Percentiles rank a stretch among this genome's conserved stretches.
phyloP scores from a whole-genome alignment of 2,888 invertebrate species.

The Troides aeacus region DNA sequence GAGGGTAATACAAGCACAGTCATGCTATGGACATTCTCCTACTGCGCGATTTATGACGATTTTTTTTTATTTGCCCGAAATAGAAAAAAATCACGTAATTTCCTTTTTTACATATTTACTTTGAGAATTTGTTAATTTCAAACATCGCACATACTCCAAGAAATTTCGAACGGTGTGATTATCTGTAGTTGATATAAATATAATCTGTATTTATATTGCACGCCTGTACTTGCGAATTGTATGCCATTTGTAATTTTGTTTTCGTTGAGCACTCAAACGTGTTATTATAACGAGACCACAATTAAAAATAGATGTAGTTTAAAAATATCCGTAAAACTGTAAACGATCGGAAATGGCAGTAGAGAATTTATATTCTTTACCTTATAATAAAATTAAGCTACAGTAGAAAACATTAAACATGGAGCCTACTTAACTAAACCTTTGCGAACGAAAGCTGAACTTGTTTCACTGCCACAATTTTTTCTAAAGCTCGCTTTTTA shows the following conservation, averaged over 20 bases:
- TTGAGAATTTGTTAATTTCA: too few relatives aligned
- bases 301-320: neutral
- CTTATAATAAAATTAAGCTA: constrained; percentile 42
- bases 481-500: neutral
- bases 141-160: too few relatives aligned
- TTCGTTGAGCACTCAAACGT: neutral
- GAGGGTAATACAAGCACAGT: neutral
- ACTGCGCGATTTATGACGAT: neutral
- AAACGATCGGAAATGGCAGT: constrained; percentile 28
- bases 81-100: too few relatives aligned
- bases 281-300: too few relatives aligned
- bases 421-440: constrained; percentile 40
- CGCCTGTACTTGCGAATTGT: neutral
- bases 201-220: neutral
- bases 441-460: constrained; percentile 1
- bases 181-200: neutral
- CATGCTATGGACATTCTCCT: neutral
- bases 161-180: too few relatives aligned
- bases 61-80: neutral
- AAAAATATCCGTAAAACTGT: neutral
- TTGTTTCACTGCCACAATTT: constrained; percentile 1
- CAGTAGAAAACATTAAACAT: constrained; percentile 58
- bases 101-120: too few relatives aligned
- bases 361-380: constrained; percentile 28
- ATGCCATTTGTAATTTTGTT: neutral